phyloP scores from a whole-genome alignment of 2,888 invertebrate species.

The Drosophila antonietae region DNA sequence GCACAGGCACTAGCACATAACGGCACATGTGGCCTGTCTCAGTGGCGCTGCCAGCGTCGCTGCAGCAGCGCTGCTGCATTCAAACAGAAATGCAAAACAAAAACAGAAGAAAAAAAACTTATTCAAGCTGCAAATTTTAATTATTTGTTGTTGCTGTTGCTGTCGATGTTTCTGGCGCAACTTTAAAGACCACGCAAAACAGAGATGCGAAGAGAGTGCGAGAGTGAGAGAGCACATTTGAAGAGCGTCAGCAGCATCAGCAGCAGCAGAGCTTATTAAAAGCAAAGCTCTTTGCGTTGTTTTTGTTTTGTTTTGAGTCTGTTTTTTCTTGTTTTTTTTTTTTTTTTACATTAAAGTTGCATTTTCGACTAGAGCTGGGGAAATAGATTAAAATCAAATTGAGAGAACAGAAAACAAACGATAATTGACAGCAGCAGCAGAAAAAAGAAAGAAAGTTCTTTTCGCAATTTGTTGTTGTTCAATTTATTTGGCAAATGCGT shows the following conservation, averaged over 20 bases:
- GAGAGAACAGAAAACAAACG: neutral
- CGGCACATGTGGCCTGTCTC: slow-evolving; percentile 42
- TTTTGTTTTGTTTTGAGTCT: slow-evolving; percentile 4
- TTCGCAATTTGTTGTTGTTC: slow-evolving; percentile 3
- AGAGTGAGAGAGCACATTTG: neutral
- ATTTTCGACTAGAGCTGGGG: neutral
- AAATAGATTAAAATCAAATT: slow-evolving; percentile 4
- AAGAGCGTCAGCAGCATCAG: slow-evolving; percentile 2
- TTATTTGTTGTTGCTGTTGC: slow-evolving; percentile 61
- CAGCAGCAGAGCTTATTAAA: slow-evolving; percentile 15
- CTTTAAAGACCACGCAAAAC: slow-evolving; percentile 46
- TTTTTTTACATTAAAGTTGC: slow-evolving; percentile 25
- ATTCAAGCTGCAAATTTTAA: slow-evolving; percentile 64
- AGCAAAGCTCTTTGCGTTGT: slow-evolving; percentile 15
- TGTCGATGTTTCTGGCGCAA: slow-evolving; percentile 36
- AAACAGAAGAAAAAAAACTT: slow-evolving; percentile 19
- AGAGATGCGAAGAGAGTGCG: neutral
- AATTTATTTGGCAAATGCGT: neutral
- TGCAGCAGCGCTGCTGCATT: slow-evolving; percentile 16
- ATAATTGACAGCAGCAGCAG: neutral
- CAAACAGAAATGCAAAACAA: slow-evolving; percentile 26
- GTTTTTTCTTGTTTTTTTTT: neutral
- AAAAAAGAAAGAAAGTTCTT: slow-evolving; percentile 3
- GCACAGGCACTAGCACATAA: slow-evolving; percentile 28
- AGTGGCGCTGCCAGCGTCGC: slow-evolving; percentile 22